phyloP scores from a whole-genome alignment of 2,888 invertebrate genomes.

The Dioctria linearis region DNA sequence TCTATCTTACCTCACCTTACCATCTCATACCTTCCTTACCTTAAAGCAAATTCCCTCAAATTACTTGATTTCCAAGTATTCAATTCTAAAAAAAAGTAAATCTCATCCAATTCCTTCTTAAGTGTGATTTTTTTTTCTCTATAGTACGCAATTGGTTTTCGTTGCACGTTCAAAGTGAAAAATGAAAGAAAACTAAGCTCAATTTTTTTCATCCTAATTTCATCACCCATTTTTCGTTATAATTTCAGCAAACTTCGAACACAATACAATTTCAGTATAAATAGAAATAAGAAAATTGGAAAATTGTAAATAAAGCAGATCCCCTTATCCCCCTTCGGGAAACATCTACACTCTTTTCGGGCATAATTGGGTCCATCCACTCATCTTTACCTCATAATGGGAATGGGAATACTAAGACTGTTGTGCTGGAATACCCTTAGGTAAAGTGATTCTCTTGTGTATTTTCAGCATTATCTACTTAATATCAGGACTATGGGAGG shows the following conservation, averaged over 20 bases:
- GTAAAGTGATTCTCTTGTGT: constrained; percentile 12
- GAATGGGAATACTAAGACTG: no score
- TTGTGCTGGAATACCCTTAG: background rate
- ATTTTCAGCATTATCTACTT: constrained; percentile 12
- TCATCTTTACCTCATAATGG: background rate
- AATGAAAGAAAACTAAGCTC: no score
- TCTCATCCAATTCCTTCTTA: no score
- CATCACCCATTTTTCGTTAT: background rate
- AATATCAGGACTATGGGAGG: constrained; percentile 3
- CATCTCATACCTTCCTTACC: no score
- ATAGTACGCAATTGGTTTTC: no score
- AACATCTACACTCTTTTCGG: background rate
- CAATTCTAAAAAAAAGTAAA: no score
- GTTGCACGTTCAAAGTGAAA: no score
- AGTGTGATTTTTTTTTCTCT: no score
- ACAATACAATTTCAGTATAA: background rate
- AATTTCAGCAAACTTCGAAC: background rate
- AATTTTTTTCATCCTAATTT: background rate
- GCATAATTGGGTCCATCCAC: background rate
- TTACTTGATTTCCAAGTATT: no score
- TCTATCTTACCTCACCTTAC: no score
- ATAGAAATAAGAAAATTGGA: background rate
- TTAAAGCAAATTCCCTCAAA: no score
- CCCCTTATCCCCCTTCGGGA: background rate
- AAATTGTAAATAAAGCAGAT: background rate